Conservation (phyloP, 2,888 invertebrate species). For the Polydrusus cervinus region DNA sequence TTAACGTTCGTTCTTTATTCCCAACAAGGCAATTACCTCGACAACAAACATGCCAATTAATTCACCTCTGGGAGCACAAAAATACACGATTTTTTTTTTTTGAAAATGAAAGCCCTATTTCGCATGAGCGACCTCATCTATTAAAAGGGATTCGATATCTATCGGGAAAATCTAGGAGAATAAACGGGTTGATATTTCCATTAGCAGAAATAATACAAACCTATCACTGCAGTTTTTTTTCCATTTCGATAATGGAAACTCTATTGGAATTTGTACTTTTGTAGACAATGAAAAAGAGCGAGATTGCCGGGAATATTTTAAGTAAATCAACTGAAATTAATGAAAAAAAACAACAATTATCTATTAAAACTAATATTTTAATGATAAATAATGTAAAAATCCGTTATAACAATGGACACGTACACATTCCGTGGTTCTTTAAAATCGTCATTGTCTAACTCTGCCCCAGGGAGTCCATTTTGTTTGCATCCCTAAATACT, state of each 20-base stretch:
- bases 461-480: no score
- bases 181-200: slow-evolving; percentile 35
- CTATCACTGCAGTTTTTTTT: not conserved
- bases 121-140: slow-evolving; percentile 28
- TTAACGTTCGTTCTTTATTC: not conserved
- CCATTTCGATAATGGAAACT: not conserved
- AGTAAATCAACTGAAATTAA: not conserved
- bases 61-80: not conserved
- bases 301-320: not conserved
- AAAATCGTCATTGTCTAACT: no score
- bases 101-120: slow-evolving; percentile 21
- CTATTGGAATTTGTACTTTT: not conserved
- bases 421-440: no score
- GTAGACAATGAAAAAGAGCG: not conserved
- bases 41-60: not conserved
- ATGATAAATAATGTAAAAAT: no score
- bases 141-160: slow-evolving; percentile 28
- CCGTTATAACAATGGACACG: no score
- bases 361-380: no score
- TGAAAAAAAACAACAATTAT: no score
- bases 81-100: slow-evolving; percentile 1
- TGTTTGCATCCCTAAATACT: no score
- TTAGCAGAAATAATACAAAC: slow-evolving; percentile 30
- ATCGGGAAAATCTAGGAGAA: slow-evolving; percentile 38
- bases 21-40: not conserved